These are phyloP conservation scores for Heteropelma amictum DNA, from an alignment of 2,888 invertebrate species.

Conservation along the genomic window DNA sequence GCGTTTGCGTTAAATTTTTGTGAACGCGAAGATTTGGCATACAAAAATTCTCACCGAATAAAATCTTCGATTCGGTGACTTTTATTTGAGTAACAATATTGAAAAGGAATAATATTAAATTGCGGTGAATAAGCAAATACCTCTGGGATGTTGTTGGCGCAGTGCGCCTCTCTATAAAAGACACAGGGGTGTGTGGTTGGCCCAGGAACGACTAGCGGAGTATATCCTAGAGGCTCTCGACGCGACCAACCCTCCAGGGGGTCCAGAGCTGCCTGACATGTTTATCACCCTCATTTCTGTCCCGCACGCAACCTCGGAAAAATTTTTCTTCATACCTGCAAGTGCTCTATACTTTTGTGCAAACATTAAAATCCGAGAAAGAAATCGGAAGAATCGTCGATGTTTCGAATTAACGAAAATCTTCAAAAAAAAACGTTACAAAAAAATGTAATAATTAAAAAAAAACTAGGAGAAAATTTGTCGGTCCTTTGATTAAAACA, in stretches of 20 bases:
- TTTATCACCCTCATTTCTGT: conserved; percentile 76
- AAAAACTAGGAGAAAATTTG: no score
- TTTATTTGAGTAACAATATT: neutral
- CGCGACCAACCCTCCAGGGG: conserved; percentile 72
- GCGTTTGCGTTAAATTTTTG: no score
- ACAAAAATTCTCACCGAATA: no score
- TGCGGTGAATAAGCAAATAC: neutral
- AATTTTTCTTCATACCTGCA: conserved; percentile 32
- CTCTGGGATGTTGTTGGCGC: neutral
- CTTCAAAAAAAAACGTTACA: no score
- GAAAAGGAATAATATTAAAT: neutral
- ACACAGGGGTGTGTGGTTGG: conserved; percentile 9
- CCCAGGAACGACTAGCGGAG: conserved; percentile 63
- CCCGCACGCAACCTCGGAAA: conserved; percentile 64
- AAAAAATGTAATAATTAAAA: no score
- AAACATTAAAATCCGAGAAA: neutral
- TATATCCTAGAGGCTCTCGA: conserved; percentile 69
- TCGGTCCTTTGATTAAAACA: no score
- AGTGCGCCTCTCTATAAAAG: conserved; percentile 8
- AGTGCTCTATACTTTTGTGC: neutral
- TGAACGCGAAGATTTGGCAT: no score
- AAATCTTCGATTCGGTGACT: neutral
- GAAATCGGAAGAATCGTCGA: no score
- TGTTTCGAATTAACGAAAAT: no score
- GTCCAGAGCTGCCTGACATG: conserved; percentile 74